phyloP scores from a whole-genome alignment of 1,140 invertebrate genomes.

The Latrodectus geometricus region DNA sequence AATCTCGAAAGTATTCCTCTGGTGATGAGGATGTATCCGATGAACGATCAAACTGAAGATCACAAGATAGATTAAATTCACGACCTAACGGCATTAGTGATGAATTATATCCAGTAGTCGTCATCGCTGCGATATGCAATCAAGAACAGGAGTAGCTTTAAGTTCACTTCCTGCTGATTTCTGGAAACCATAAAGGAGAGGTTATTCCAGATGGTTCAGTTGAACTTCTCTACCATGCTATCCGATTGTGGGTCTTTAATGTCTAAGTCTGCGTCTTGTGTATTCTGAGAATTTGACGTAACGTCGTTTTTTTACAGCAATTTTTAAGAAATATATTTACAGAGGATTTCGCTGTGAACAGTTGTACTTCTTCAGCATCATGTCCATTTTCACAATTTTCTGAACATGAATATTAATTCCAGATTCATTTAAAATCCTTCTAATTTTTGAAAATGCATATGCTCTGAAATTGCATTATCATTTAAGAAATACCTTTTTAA shows the following conservation, averaged over 20 bases:
- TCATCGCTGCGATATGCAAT: conserved; percentile 61
- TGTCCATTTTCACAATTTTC: too few species aligned
- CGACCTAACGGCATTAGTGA: conserved; percentile 61
- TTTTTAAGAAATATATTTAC: too few species aligned
- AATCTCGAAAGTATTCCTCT: not conserved
- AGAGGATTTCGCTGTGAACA: too few species aligned
- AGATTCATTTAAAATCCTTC: too few species aligned
- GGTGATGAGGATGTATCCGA: not conserved
- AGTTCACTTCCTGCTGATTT: conserved; percentile 64
- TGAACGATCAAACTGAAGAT: conserved; percentile 50
- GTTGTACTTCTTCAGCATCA: too few species aligned
- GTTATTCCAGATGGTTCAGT: conserved; percentile 62
- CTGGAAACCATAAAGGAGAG: conserved; percentile 63
- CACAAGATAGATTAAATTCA: conserved; percentile 62
- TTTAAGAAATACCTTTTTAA: too few species aligned
- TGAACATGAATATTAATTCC: too few species aligned
- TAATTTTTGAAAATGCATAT: too few species aligned
- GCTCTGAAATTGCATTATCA: too few species aligned
- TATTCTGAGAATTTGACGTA: conserved; percentile 65
- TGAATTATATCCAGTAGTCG: conserved; percentile 60
- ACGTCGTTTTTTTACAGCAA: too few species aligned
- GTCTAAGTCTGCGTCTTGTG: conserved; percentile 67
- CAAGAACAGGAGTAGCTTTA: conserved; percentile 51
- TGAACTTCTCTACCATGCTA: conserved; percentile 63
- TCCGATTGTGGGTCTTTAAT: conserved; percentile 67